Evolutionary conservation across 2,113 vertebrate genomes (phyloP), one percentile per base, ranked within the genome.

Genomic region (Hypomesus transpacificus): DNA sequence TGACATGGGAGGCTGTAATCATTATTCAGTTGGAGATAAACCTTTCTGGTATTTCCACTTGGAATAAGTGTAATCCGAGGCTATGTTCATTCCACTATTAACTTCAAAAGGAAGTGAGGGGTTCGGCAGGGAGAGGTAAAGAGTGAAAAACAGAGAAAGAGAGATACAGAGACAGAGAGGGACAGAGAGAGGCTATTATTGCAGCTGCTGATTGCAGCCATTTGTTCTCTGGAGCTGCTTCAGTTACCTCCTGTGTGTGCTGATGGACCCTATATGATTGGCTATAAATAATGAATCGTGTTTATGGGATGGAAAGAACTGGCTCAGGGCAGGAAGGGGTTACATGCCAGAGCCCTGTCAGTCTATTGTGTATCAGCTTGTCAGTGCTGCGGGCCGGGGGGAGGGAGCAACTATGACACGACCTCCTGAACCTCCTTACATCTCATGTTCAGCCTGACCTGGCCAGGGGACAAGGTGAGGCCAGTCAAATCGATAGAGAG

Each of bases 191-290:
- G 39, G 68, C 56, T 78, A 69, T 85, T 83, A 75, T 79, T 75
- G 78, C 68, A 75, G 66, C 77, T 85, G 80, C 77, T 79, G 73
- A 77, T 67, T 57, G 62, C 16, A 54, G 56, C 75, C 75, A 85
- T 89, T 84, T 86, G 80, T 84, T 82, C 80, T 60, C 68, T 46
- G 64, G 72, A 68, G 70, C 65, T 77, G 68, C 74, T 77, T 79
- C 60, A 80, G 70, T 76, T 80, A 78, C 74, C 62, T 71, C 63
- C 63, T 46, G 69, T 52, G 64, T 80, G 71, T 53, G 28, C 65
- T 20, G 72, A 62, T 73, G 5, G 39, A 62, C 65, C 52, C 16
- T 18, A 59, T 64, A 59, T 59, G 74, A 76, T 66, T 52, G 77
- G 56, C 18, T 65, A 66, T 68, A 31, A 66, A 57, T 77, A 81